phyloP scores from a whole-genome alignment of 2,888 invertebrate genomes.

The Hemicrepidius hirtus region DNA sequence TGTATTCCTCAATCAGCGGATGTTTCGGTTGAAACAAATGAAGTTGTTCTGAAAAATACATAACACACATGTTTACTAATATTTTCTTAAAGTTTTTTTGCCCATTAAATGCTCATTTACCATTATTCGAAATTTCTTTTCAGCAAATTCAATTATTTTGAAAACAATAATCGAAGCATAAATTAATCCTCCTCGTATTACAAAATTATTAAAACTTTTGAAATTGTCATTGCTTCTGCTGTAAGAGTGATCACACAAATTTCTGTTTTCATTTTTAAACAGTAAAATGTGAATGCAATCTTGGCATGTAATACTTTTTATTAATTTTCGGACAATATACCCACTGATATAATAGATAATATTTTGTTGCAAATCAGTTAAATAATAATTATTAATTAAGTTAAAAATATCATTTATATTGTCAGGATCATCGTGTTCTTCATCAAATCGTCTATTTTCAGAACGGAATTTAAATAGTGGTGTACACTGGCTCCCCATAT shows the following conservation, averaged over 20 bases:
- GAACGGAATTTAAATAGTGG: no score
- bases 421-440: not conserved
- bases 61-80: slow-evolving; percentile 22
- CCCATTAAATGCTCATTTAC: not conserved
- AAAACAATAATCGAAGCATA: slow-evolving; percentile 15
- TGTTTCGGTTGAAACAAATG: no score
- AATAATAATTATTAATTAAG: not conserved
- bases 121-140: slow-evolving; percentile 14
- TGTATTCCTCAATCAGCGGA: no score
- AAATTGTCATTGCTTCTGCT: not conserved
- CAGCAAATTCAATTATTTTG: slow-evolving; percentile 12
- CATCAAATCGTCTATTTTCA: not conserved
- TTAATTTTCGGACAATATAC: slow-evolving; percentile 40
- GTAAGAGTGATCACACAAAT: slow-evolving; percentile 12
- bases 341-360: slow-evolving; percentile 47
- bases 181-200: slow-evolving; percentile 20
- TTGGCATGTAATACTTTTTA: not conserved
- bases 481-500: no score
- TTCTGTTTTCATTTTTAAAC: no score
- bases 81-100: not conserved
- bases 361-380: slow-evolving; percentile 40
- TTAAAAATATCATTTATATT: not conserved
- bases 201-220: slow-evolving; percentile 27
- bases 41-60: no score
- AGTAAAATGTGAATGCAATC: not conserved